Evolutionary conservation across 2,888 invertebrate genomes (phyloP).

Genomic region (Diloba caeruleocephala): DNA sequence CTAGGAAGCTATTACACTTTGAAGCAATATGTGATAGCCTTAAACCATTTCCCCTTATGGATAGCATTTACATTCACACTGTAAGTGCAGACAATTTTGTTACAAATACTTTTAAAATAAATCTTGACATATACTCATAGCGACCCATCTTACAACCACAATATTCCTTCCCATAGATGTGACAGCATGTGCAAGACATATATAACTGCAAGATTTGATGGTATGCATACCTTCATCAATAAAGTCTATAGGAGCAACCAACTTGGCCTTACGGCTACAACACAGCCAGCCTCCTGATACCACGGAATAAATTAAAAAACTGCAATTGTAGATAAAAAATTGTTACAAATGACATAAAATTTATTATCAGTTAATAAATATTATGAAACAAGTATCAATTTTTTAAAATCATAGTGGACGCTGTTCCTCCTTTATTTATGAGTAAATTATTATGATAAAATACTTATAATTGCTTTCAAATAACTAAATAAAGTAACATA

Average conservation of each 20-base stretch:
- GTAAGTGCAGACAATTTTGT: conserved; percentile 30
- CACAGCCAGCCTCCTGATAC: conserved; percentile 79
- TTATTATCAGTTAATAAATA: neutral
- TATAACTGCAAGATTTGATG: conserved; percentile 20
- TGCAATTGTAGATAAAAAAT: conserved; percentile 9
- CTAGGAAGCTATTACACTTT: conserved; percentile 31
- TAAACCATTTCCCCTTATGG: conserved; percentile 19
- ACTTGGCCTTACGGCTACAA: conserved; percentile 78
- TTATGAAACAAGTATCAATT: too few relatives aligned
- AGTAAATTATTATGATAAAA: too few relatives aligned
- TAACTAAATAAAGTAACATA: too few relatives aligned
- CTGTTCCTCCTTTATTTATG: too few relatives aligned
- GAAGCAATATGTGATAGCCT: conserved; percentile 29
- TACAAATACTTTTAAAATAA: neutral
- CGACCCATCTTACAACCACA: conserved; percentile 40
- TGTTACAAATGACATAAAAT: neutral
- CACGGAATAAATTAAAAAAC: conserved; percentile 54
- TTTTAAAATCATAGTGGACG: too few relatives aligned
- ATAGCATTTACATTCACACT: conserved; percentile 28
- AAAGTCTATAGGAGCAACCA: conserved; percentile 71
- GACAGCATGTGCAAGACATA: conserved; percentile 57
- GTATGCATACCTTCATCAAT: conserved; percentile 70
- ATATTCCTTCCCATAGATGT: conserved; percentile 47
- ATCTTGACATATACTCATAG: conserved; percentile 30
- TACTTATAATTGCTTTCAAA: too few relatives aligned